A percentile compares a stretch with the other conserved stretches of the same genome.
These are phyloP conservation scores for Ochropleura plecta DNA, from an alignment of 2,888 invertebrate genomes.

Conservation along the genomic window DNA sequence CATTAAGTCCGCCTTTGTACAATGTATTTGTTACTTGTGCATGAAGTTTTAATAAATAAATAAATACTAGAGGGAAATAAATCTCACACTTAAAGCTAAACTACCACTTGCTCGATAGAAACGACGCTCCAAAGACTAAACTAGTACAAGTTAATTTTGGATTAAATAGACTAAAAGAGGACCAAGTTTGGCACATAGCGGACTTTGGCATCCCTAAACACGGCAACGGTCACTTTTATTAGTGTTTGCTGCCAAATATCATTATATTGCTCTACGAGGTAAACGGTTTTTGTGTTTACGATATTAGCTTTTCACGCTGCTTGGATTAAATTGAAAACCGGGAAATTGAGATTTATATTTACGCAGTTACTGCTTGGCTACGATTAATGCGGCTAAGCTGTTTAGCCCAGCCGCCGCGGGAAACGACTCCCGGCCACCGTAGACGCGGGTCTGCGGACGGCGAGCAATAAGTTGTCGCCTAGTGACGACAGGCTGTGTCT, in stretches of 20 bases:
- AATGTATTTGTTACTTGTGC: too few relatives aligned
- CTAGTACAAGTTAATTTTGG: conserved; percentile 43
- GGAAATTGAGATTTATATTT: not conserved
- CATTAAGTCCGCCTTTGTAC: too few relatives aligned
- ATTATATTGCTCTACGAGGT: conserved; percentile 24
- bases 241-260: conserved; percentile 54
- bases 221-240: conserved; percentile 50
- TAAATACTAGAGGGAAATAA: not conserved
- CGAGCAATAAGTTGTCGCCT: too few relatives aligned
- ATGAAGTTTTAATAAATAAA: too few relatives aligned
- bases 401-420: too few relatives aligned
- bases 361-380: not conserved
- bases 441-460: too few relatives aligned
- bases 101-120: conserved; percentile 20
- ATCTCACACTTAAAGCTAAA: not conserved
- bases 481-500: too few relatives aligned
- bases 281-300: conserved; percentile 36
- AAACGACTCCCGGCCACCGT: too few relatives aligned
- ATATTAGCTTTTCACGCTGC: not conserved
- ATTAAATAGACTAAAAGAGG: conserved; percentile 33
- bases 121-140: conserved; percentile 35
- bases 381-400: not conserved
- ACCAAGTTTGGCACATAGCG: conserved; percentile 50
- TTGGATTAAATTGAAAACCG: conserved; percentile 14
- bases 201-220: conserved; percentile 43